These are phyloP conservation scores for Eupithecia exiguata DNA, from an alignment of 2,888 invertebrate species.

Conservation along the genomic window DNA sequence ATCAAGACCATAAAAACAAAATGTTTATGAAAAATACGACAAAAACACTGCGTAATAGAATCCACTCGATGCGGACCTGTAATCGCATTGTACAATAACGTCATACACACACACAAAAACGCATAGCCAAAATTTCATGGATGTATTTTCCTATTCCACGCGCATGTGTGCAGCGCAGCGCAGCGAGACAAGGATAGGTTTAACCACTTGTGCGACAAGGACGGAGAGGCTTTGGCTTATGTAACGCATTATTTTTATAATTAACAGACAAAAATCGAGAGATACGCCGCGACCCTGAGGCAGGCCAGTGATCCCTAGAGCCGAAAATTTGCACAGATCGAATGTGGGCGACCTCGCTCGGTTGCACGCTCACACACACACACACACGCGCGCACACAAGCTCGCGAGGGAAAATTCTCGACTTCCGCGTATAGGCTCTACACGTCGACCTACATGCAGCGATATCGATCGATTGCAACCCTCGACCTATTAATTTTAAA, in stretches of 20 bases:
- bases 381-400: constrained; percentile 49
- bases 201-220: constrained; percentile 54
- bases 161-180: constrained; percentile 72
- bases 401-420: constrained; percentile 67
- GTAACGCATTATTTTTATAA: constrained; percentile 85
- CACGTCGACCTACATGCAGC: constrained; percentile 42
- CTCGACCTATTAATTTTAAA: constrained; percentile 45
- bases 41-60: constrained; percentile 34
- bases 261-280: constrained; percentile 84
- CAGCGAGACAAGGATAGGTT: constrained; percentile 58
- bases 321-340: constrained; percentile 83
- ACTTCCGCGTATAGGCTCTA: constrained; percentile 65
- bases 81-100: constrained; percentile 82
- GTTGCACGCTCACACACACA: constrained; percentile 71
- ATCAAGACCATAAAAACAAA: neutral
- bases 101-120: constrained; percentile 77
- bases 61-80: constrained; percentile 70
- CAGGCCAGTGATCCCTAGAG: constrained; percentile 78
- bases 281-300: constrained; percentile 80
- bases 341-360: constrained; percentile 83
- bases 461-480: constrained; percentile 44
- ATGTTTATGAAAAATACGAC: neutral
- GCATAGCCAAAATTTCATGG: constrained; percentile 75
- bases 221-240: constrained; percentile 60
- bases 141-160: constrained; percentile 78